These are phyloP conservation scores for Ageneiosus marmoratus DNA, from an alignment of 2,113 vertebrate genomes.

Conservation along the genomic window DNA sequence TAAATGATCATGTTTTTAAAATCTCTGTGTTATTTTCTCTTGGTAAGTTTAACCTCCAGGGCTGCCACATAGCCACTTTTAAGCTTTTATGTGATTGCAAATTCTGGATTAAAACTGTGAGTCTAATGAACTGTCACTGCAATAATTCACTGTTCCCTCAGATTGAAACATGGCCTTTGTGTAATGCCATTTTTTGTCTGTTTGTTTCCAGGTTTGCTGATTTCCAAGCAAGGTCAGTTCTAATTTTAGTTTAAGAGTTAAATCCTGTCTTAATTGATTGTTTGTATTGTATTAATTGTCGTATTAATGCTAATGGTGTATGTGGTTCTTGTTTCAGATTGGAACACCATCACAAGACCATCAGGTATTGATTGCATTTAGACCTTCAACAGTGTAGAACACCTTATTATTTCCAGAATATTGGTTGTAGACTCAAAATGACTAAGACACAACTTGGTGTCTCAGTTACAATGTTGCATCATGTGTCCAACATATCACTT, in stretches of 20 bases:
- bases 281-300: no score
- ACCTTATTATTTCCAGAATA: no score
- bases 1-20: no score
- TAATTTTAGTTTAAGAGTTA: background rate
- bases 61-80: no score
- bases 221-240: background rate
- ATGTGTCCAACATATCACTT: background rate
- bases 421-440: background rate
- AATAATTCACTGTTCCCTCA: no score
- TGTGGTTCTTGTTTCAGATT: background rate
- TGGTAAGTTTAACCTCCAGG: no score
- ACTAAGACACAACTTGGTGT: background rate
- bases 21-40: no score
- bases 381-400: background rate
- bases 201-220: background rate
- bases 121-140: background rate
- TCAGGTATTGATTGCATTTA: constrained; percentile 43
- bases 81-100: no score
- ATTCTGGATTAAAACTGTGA: no score
- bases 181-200: no score
- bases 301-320: background rate
- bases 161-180: no score
- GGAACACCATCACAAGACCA: constrained; percentile 38
- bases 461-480: background rate
- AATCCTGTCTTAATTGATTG: no score